Evolutionary conservation across 2,888 invertebrate genomes (phyloP).

Genomic region (Macrophya alboannulata): DNA sequence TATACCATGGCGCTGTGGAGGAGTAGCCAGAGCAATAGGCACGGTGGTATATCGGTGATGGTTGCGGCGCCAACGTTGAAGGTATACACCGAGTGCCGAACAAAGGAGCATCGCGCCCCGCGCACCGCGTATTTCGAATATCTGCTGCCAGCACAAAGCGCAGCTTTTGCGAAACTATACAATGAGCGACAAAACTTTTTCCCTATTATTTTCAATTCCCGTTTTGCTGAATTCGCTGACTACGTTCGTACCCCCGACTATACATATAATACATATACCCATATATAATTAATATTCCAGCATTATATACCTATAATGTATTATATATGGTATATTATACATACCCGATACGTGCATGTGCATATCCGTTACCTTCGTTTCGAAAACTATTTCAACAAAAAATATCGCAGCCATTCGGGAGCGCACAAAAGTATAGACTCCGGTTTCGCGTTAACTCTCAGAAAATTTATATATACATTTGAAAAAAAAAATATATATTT

Average conservation of each 20-base stretch:
- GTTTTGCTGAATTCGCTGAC: conserved; percentile 21
- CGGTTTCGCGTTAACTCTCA: neutral
- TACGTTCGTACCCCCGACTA: neutral
- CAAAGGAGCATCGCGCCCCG: conserved; percentile 56
- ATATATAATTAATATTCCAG: conserved; percentile 11
- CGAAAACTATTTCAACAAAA: too few relatives aligned
- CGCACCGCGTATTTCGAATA: conserved; percentile 52
- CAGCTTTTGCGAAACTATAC: conserved; percentile 18
- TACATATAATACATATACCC: neutral
- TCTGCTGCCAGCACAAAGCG: conserved; percentile 44
- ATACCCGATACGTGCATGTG: neutral
- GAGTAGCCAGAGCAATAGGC: conserved; percentile 23
- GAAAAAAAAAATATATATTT: too few relatives aligned
- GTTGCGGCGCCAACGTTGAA: conserved; percentile 43
- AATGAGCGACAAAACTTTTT: conserved; percentile 26
- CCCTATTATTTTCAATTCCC: conserved; percentile 36
- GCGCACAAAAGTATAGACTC: neutral
- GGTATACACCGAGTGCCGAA: conserved; percentile 46
- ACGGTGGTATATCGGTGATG: conserved; percentile 35
- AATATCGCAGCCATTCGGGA: neutral
- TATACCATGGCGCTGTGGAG: neutral
- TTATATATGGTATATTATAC: too few relatives aligned
- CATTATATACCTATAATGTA: neutral
- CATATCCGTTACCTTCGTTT: conserved; percentile 17
- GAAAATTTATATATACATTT: too few relatives aligned